Percentiles rank a stretch among this genome's conserved stretches.
phyloP scores from a whole-genome alignment of 2,888 invertebrate species.

The Gymnoscelis rufifasciata region DNA sequence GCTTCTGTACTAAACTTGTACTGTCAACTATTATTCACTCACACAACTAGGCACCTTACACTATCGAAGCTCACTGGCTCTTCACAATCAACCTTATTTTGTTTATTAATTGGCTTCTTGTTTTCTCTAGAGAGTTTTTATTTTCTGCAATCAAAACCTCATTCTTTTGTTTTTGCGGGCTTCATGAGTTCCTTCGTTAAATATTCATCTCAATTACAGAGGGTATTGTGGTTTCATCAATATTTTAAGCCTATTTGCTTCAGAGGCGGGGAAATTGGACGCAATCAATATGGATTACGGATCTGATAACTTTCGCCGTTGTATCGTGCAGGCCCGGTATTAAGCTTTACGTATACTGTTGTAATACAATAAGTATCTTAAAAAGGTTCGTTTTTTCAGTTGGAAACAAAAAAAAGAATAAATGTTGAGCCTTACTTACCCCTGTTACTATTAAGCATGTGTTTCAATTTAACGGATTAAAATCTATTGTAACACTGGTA shows the following conservation, averaged over 20 bases:
- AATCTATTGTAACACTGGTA: too few species aligned
- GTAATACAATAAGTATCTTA: slow-evolving; percentile 10
- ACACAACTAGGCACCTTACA: too few species aligned
- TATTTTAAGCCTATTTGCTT: slow-evolving; percentile 31
- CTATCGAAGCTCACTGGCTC: neutral
- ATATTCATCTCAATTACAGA: slow-evolving; percentile 8
- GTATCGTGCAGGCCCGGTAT: slow-evolving; percentile 9
- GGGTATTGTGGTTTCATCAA: slow-evolving; percentile 16
- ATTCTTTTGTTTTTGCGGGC: neutral
- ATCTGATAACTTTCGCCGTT: slow-evolving; percentile 26
- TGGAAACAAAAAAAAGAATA: too few species aligned
- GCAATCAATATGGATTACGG: slow-evolving; percentile 45
- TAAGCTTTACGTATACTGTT: slow-evolving; percentile 1
- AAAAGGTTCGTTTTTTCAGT: neutral
- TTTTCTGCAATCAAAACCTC: neutral
- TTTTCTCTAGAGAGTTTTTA: neutral
- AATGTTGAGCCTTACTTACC: too few species aligned
- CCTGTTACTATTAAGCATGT: too few species aligned
- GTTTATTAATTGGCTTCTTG: neutral
- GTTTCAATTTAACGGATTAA: too few species aligned
- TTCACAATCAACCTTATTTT: slow-evolving; percentile 1
- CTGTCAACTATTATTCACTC: slow-evolving; percentile 14
- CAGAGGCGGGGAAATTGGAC: slow-evolving; percentile 35
- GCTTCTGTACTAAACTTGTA: slow-evolving; percentile 17
- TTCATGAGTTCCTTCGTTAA: neutral